Evolutionary conservation across 2,888 invertebrate genomes (phyloP), one percentile per base, ranked within the genome.

Genomic region (Lampropteryx suffumata): DNA sequence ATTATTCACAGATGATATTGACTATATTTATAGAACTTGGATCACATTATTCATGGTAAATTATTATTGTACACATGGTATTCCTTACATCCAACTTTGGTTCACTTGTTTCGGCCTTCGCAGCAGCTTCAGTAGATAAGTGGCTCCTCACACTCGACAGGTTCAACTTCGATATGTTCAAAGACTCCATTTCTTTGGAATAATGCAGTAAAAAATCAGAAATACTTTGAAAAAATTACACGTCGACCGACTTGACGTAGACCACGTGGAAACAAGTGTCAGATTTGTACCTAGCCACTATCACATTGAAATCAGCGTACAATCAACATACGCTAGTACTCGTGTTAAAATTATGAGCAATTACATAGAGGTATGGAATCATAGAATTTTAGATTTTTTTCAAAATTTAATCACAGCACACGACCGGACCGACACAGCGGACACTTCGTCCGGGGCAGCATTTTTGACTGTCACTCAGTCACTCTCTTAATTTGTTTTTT

Each of bases 181-280:
- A 74, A 63, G 87, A 79, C 71, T 87, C 89, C 87, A 88, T 89
- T 67, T 67, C 67, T 62, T 65, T 56, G 40, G 50, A 52, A 57
- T 57, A 71, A 69, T 65, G 61, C 63, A 55, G 59, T 64, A 62
- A 65, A 61, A 61, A 71, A 70, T 62, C 68, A 61, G 62, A 69
- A 73, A 67, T 66, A 64, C 49, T 59, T 63, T 62, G 61, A 71
- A 66, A 62, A 73, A 65, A 72, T 75, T 79, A 81, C 88, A 89
- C 88, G 89, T 89, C 81, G 80, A 84, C 84, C 69, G 63, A 69
- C 64, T 68, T 86, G 86, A 84, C 88, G 73, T 71, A 66, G 79
- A 88, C 87, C 89, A 89, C 89, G 89, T 89, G 89, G 89, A 87
- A 80, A 82, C 72, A 73, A 79, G 73, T 78, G 89, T 87, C 89